Conservation (phyloP, 2,113 vertebrate genomes). For the Petrocephalus microphthalmus region DNA sequence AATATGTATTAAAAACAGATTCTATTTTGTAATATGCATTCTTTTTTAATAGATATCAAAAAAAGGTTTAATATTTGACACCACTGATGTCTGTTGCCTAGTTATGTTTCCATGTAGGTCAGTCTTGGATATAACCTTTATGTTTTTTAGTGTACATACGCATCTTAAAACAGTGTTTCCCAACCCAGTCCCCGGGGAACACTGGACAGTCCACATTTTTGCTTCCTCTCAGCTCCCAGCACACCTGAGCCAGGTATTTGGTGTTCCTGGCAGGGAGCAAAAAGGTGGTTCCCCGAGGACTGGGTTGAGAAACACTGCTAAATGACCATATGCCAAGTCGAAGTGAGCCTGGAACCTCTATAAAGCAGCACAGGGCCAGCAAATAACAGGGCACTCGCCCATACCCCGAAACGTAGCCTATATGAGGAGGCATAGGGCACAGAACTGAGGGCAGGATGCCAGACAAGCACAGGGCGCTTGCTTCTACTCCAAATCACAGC, state of each 20-base stretch:
- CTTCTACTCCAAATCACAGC: too few relatives aligned
- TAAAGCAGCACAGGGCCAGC: constrained; percentile 28
- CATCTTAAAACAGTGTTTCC: background rate
- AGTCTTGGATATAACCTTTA: background rate
- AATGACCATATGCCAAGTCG: background rate
- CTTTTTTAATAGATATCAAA: background rate
- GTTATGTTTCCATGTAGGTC: background rate
- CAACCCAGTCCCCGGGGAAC: too few relatives aligned
- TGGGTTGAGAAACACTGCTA: too few relatives aligned
- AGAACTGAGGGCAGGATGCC: too few relatives aligned
- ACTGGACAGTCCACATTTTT: too few relatives aligned
- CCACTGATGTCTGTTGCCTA: background rate
- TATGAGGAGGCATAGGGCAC: constrained; percentile 47
- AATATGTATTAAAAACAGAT: background rate
- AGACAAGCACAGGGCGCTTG: too few relatives aligned
- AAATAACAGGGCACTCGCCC: too few relatives aligned
- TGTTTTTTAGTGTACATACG: background rate
- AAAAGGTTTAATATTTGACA: background rate
- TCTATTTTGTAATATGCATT: background rate
- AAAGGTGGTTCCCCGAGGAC: too few relatives aligned
- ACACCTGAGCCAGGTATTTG: too few relatives aligned
- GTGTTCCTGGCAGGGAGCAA: too few relatives aligned
- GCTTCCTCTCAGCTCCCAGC: too few relatives aligned
- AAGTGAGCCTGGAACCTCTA: background rate
- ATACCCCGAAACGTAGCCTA: constrained; percentile 8